phyloP scores from a whole-genome alignment of 1,140 invertebrate genomes.

The Pemphigus obesinymphae region DNA sequence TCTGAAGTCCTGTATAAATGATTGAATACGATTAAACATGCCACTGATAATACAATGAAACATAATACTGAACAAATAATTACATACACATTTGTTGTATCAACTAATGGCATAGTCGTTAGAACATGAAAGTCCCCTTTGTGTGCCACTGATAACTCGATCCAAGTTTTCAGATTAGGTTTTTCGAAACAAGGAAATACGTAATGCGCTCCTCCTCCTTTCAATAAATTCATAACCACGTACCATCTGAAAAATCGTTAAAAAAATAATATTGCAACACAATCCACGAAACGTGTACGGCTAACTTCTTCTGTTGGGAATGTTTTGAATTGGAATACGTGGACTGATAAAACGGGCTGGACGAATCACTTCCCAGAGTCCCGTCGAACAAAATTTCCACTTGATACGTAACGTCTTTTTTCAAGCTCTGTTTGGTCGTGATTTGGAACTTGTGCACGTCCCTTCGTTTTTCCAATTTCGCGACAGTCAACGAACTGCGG shows the following conservation, averaged over 20 bases:
- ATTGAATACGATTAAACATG: slow-evolving; percentile 1
- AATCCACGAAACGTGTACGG: background rate
- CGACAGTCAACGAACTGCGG: slow-evolving; percentile 43
- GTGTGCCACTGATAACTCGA: slow-evolving; percentile 61
- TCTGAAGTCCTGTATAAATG: slow-evolving; percentile 46
- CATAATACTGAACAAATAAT: no score
- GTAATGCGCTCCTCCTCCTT: slow-evolving; percentile 68
- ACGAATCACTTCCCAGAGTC: slow-evolving; percentile 41
- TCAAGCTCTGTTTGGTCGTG: slow-evolving; percentile 45
- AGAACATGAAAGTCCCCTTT: slow-evolving; percentile 58
- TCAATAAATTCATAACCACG: slow-evolving; percentile 71
- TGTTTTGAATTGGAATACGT: slow-evolving; percentile 45
- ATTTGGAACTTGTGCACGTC: slow-evolving; percentile 41
- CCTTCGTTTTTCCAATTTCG: slow-evolving; percentile 44
- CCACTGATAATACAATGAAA: no score
- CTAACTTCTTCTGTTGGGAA: slow-evolving; percentile 20
- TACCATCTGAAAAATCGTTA: slow-evolving; percentile 54
- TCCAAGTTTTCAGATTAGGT: slow-evolving; percentile 72
- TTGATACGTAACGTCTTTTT: slow-evolving; percentile 47
- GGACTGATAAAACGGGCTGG: slow-evolving; percentile 37
- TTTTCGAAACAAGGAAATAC: slow-evolving; percentile 93
- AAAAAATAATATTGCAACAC: background rate
- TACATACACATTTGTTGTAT: slow-evolving; percentile 60
- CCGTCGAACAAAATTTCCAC: slow-evolving; percentile 47
- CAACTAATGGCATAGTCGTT: slow-evolving; percentile 61